A percentile compares a stretch with the other conserved stretches of the same genome.
These are phyloP conservation scores for Endomychus coccineus DNA, from an alignment of 2,888 invertebrate species.

Conservation along the genomic window DNA sequence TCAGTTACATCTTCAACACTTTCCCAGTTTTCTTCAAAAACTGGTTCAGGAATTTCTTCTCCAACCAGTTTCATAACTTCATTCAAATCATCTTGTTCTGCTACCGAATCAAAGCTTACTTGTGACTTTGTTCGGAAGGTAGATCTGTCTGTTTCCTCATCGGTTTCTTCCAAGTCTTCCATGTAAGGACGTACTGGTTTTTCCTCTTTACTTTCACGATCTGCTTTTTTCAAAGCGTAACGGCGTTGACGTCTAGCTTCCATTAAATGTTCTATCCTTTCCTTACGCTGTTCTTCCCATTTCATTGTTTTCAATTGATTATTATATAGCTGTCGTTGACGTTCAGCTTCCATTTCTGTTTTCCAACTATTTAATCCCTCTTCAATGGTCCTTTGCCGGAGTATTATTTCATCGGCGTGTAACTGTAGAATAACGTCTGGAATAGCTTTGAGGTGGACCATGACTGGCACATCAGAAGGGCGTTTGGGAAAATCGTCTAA, in stretches of 20 bases:
- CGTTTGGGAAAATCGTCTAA: conserved; percentile 57
- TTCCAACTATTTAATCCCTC: conserved; percentile 34
- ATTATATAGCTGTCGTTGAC: conserved; percentile 21
- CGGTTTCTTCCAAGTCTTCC: conserved; percentile 21
- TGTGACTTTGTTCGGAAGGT: conserved; percentile 23
- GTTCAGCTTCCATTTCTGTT: conserved; percentile 39
- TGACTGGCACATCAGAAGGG: conserved; percentile 48
- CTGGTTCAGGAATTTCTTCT: conserved; percentile 45
- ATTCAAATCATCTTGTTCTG: conserved; percentile 47
- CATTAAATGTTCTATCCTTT: conserved; percentile 30
- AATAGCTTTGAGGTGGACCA: conserved; percentile 46
- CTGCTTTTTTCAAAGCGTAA: conserved; percentile 26
- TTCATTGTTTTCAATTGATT: conserved; percentile 21
- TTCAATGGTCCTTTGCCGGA: conserved; percentile 28
- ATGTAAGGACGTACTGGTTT: conserved; percentile 8
- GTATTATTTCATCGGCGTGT: conserved; percentile 32
- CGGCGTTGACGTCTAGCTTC: conserved; percentile 32
- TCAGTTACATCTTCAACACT: conserved; percentile 45
- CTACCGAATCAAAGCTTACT: conserved; percentile 42
- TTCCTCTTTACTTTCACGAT: conserved; percentile 5
- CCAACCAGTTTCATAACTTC: conserved; percentile 39
- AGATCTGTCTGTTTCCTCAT: conserved; percentile 8
- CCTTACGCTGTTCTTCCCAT: conserved; percentile 30
- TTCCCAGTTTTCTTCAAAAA: conserved; percentile 46
- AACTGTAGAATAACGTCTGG: conserved; percentile 55